Conservation (phyloP, 2,113 vertebrate species). For the Tychaedon coryphoeus region DNA sequence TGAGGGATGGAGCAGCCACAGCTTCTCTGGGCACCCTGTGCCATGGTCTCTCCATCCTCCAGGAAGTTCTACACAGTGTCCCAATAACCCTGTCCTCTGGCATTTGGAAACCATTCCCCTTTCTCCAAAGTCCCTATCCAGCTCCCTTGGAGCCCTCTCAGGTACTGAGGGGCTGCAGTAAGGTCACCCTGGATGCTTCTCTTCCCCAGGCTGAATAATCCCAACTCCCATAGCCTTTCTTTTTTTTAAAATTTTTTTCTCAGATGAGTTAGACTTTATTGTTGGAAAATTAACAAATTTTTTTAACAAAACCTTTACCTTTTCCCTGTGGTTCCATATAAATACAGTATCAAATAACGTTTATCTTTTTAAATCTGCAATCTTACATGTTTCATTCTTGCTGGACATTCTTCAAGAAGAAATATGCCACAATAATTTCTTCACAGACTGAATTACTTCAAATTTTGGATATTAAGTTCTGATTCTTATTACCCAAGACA, state of each 20-base stretch:
- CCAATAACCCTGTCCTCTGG: neutral
- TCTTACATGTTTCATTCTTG: neutral
- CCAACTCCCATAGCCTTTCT: neutral
- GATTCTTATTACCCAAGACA: neutral
- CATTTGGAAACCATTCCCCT: neutral
- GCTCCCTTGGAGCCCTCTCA: neutral
- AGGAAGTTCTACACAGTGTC: neutral
- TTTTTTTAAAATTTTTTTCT: neutral
- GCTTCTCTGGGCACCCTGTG: neutral
- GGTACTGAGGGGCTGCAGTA: neutral
- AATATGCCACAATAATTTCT: neutral
- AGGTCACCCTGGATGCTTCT: neutral
- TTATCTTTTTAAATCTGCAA: neutral
- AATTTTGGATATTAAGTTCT: neutral
- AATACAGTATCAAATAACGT: neutral
- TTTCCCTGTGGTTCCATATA: neutral
- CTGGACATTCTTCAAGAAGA: neutral
- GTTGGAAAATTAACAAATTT: constrained; percentile 63
- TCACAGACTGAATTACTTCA: neutral
- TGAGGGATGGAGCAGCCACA: neutral
- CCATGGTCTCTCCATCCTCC: neutral
- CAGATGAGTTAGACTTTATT: constrained; percentile 66
- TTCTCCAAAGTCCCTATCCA: neutral
- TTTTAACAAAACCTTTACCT: constrained; percentile 1
- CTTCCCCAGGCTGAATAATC: neutral